Evolutionary conservation across 2,113 vertebrate species (phyloP).

Genomic region (Phylloscopus whistleri): DNA sequence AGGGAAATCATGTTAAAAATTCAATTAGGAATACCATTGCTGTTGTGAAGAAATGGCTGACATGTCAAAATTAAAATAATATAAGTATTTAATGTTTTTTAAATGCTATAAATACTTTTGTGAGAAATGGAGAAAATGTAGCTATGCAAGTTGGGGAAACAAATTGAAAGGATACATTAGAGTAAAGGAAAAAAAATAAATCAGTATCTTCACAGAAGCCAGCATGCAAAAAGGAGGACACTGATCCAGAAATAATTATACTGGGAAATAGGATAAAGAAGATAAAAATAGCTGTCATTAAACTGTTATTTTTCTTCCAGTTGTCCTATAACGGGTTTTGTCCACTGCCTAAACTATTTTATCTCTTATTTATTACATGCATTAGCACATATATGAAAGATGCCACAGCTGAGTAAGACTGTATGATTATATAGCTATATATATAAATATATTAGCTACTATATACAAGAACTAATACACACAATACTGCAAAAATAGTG

Average conservation of each 20-base stretch:
- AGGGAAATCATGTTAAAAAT: neutral
- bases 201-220: neutral
- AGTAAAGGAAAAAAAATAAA: neutral
- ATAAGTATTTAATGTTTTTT: neutral
- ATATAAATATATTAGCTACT: neutral
- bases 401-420: neutral
- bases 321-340: constrained; percentile 20
- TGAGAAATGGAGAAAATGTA: neutral
- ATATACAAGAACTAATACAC: neutral
- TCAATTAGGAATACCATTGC: neutral
- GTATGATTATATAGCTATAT: neutral
- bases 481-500: neutral
- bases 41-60: neutral
- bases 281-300: constrained; percentile 60
- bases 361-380: neutral
- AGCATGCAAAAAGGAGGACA: constrained; percentile 47
- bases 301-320: constrained; percentile 34
- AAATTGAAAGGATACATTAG: neutral
- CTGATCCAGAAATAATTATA: constrained; percentile 61
- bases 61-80: neutral
- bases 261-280: constrained; percentile 56
- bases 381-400: neutral
- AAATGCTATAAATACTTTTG: neutral
- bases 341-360: neutral
- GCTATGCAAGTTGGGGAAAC: neutral